Evolutionary conservation across 53 echinoderm and acorn worm genomes (phyloP), one percentile per base, ranked within the genome.

Genomic region (Glandiceps talaboti): DNA sequence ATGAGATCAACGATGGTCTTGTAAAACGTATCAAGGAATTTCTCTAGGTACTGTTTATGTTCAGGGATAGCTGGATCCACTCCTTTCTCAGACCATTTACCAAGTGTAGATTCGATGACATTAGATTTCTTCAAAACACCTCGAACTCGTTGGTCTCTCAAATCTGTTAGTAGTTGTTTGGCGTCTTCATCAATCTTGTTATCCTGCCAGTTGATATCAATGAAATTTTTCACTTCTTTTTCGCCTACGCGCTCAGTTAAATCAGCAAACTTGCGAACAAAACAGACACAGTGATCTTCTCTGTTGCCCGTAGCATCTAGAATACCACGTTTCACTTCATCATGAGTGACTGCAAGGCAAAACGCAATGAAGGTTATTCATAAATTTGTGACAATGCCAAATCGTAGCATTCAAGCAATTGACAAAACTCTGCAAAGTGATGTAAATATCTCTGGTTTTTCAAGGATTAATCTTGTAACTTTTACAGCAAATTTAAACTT

Each of bases 251-350:
- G 80, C 29, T 14, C 74, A 29, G 81, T 81, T 74, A 86, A 29
- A 28, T 81, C 77, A 32, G 28, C 73, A 76, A 86, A 86, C 73
- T 77, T 86, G 26, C 86, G 74, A 64, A 82, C 33, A 74, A 86
- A 86, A 45, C 86, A 86, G 72, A 86, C 32, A 28, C 86, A 86
- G 14, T 82, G 86, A n/a, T n/a, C n/a, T 20, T 86, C 86, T 64
- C 32, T n/a, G 73, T 29, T 30, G 73, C 77, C 31, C 25, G 30
- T 30, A 27, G 74, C 28, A 27, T 73, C 76, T 74, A 81, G 25
- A 73, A 86, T 45, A 20, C 81, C 86, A 31, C 77, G 86, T 28
- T 76, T 72, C 14, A 86, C 82, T 32, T 86, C 86, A 31, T 86
- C 86, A 31, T 81, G 81, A 1, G 85, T 84, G 32, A 84, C 85